Evolutionary conservation across 2,888 invertebrate species (phyloP).

Genomic region (Latrodectus hesperus): DNA sequence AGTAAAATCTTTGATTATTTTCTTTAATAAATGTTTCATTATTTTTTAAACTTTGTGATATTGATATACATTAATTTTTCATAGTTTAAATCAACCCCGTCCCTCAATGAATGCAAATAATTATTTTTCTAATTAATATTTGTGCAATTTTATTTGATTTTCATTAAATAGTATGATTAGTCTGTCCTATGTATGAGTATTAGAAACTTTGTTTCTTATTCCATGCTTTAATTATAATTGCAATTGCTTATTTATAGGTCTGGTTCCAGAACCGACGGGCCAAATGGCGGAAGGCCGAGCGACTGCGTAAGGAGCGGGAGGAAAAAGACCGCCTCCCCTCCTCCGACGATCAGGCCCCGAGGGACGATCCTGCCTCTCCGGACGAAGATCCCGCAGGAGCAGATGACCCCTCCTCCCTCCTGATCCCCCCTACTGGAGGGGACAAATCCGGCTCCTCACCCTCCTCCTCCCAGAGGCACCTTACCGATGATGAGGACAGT

Average conservation of each 20-base stretch:
- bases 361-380: conserved; percentile 15
- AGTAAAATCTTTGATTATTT: too few species aligned
- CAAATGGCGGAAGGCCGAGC: conserved; percentile 93
- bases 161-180: too few species aligned
- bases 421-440: conserved; percentile 4
- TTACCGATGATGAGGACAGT: conserved; percentile 60
- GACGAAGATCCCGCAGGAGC: conserved; percentile 33
- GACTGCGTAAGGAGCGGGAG: conserved; percentile 86
- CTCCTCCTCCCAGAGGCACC: conserved; percentile 42
- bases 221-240: too few species aligned
- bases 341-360: conserved; percentile 53
- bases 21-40: too few species aligned
- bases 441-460: conserved; percentile 39
- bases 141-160: too few species aligned
- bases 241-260: conserved; percentile 79
- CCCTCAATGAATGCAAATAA: too few species aligned
- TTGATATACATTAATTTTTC: too few species aligned
- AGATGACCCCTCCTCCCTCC: conserved; percentile 46
- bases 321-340: conserved; percentile 70
- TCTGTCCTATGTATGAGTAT: too few species aligned
- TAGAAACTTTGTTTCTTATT: too few species aligned
- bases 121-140: too few species aligned
- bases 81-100: too few species aligned
- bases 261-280: conserved; percentile 95
- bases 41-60: too few species aligned